phyloP scores from a whole-genome alignment of 2,797 vertebrate genomes.

The Sebastolobus altivelis region DNA sequence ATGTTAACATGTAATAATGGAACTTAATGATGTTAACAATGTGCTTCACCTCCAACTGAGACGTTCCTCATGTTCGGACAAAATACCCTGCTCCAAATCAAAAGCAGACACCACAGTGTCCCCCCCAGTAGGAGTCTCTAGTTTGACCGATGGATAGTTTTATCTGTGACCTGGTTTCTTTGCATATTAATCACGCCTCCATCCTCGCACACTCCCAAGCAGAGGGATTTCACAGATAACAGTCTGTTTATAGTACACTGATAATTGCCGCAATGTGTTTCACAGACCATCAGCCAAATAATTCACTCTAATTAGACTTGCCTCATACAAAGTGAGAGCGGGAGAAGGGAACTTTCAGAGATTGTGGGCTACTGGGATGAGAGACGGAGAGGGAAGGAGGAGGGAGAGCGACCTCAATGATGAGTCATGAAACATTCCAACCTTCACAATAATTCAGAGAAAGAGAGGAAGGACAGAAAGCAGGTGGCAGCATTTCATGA shows the following conservation, averaged over 20 bases:
- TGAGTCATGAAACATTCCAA: slow-evolving; percentile 53
- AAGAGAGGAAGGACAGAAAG: neutral
- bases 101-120: neutral
- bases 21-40: neutral
- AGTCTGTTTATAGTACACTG: slow-evolving; percentile 64
- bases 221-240: slow-evolving; percentile 81
- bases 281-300: slow-evolving; percentile 76
- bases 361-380: slow-evolving; percentile 23
- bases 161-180: slow-evolving; percentile 79
- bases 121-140: slow-evolving; percentile 24
- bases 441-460: slow-evolving; percentile 19
- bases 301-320: slow-evolving; percentile 74
- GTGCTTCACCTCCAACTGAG: slow-evolving; percentile 1
- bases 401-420: slow-evolving; percentile 14
- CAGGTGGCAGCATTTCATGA: slow-evolving; percentile 49
- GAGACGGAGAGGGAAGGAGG: neutral
- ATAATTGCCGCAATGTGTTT: slow-evolving; percentile 74
- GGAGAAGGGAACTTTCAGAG: slow-evolving; percentile 42
- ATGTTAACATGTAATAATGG: neutral
- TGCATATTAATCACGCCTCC: slow-evolving; percentile 79
- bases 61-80: neutral
- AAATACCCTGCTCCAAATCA: slow-evolving; percentile 9
- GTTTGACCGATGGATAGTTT: slow-evolving; percentile 72
- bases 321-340: slow-evolving; percentile 50
- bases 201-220: slow-evolving; percentile 56